Percentiles rank a stretch among this genome's conserved stretches.
These are phyloP conservation scores for Progne subis DNA, from an alignment of 2,113 vertebrate species.

Conservation along the genomic window DNA sequence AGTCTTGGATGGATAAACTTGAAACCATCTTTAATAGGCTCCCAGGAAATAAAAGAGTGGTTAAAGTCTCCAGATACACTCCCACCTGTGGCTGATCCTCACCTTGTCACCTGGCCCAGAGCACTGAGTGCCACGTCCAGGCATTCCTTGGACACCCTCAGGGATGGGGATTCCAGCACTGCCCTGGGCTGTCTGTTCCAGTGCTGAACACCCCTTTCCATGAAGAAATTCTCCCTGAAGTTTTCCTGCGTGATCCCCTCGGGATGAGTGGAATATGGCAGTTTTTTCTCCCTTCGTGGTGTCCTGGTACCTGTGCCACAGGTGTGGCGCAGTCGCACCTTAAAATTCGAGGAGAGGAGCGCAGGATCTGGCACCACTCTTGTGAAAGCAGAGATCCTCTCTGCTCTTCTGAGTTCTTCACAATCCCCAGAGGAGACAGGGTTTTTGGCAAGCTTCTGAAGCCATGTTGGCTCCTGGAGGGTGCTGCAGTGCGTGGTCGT, in stretches of 20 bases:
- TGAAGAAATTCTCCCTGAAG: not conserved
- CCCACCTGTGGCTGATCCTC: not conserved
- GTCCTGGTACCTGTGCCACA: not conserved
- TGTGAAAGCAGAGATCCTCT: not conserved
- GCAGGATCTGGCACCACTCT: not conserved
- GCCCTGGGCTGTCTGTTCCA: not conserved
- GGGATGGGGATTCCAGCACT: not conserved
- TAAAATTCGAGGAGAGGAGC: not conserved
- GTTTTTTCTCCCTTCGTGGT: not conserved
- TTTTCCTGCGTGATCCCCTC: not conserved
- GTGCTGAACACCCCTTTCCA: not conserved
- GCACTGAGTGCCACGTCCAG: not conserved
- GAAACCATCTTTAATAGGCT: slow-evolving; percentile 22
- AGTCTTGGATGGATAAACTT: not conserved
- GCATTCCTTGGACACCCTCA: not conserved
- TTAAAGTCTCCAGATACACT: slow-evolving; percentile 25
- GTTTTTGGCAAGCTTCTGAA: not conserved
- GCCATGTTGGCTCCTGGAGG: not conserved
- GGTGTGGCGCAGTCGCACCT: not conserved
- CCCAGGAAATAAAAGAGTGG: slow-evolving; percentile 29
- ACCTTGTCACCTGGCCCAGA: not conserved
- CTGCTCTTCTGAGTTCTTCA: not conserved
- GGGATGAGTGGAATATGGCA: not conserved
- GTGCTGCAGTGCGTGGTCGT: not conserved
- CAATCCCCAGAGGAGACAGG: not conserved